Conservation (phyloP, 2,888 invertebrate species). For the Epicampocera succincta region DNA sequence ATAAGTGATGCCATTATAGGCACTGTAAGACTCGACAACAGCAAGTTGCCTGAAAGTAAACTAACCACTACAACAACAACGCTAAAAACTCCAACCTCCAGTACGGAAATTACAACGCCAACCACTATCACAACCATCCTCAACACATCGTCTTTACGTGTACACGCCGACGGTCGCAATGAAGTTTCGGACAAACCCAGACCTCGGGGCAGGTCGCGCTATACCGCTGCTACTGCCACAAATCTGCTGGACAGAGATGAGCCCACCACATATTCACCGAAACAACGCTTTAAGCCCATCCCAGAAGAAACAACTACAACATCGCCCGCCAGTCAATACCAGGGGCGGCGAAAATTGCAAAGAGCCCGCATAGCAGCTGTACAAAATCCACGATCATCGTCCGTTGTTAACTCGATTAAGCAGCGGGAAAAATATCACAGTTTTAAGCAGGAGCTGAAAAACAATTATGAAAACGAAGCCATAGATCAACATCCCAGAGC, state of each 20-base stretch:
- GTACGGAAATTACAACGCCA: slow-evolving; percentile 65
- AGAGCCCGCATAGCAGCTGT: slow-evolving; percentile 72
- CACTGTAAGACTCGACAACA: slow-evolving; percentile 34
- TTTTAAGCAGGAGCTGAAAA: slow-evolving; percentile 71
- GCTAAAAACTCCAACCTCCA: slow-evolving; percentile 62
- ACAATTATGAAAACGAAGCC: slow-evolving; percentile 73
- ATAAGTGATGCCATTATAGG: slow-evolving; percentile 76
- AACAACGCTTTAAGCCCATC: slow-evolving; percentile 72
- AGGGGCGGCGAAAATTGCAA: slow-evolving; percentile 73
- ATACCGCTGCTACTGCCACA: slow-evolving; percentile 76
- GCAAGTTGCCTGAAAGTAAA: slow-evolving; percentile 8
- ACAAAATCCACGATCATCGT: slow-evolving; percentile 63
- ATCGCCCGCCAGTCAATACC: slow-evolving; percentile 23
- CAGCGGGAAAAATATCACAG: slow-evolving; percentile 74
- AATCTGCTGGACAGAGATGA: slow-evolving; percentile 77
- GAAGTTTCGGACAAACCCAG: slow-evolving; percentile 71
- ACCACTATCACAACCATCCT: slow-evolving; percentile 74
- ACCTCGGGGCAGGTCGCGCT: slow-evolving; percentile 79
- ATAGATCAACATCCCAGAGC: slow-evolving; percentile 75
- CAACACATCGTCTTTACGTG: slow-evolving; percentile 73
- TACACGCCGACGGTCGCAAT: slow-evolving; percentile 25
- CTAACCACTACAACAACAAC: slow-evolving; percentile 60
- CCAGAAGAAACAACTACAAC: slow-evolving; percentile 62
- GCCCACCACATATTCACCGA: slow-evolving; percentile 81
- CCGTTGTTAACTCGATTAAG: slow-evolving; percentile 56